Conservation (phyloP, 2,888 invertebrate genomes). For the Eudasyphora cyanicolor region DNA sequence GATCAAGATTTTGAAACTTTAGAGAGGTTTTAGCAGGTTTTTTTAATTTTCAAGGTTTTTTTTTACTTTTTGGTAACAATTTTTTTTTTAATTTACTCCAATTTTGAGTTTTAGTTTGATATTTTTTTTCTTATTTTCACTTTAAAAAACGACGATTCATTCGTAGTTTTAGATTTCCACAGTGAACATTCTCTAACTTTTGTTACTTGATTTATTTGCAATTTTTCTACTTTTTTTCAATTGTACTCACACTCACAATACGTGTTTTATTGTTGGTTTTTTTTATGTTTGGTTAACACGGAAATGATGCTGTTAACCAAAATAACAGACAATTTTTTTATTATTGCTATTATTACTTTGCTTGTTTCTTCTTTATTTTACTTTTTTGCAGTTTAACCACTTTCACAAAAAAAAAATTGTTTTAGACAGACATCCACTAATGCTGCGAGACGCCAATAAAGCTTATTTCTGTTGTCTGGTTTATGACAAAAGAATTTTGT, state of each 20-base stretch:
- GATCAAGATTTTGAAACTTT: too few species aligned
- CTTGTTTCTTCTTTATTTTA: background rate
- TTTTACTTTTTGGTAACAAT: background rate
- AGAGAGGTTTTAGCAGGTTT: too few species aligned
- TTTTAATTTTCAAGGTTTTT: too few species aligned
- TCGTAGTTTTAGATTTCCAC: background rate
- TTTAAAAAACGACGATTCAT: background rate
- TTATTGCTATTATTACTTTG: background rate
- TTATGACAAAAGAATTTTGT: constrained; percentile 22
- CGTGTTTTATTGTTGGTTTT: background rate
- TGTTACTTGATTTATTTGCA: too few species aligned
- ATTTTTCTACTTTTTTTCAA: background rate
- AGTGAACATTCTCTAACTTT: background rate
- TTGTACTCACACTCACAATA: background rate
- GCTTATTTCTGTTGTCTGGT: background rate
- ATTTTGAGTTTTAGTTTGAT: background rate
- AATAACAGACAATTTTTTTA: constrained; percentile 35
- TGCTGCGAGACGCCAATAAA: background rate
- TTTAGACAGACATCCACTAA: background rate
- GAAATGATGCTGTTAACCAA: constrained; percentile 49
- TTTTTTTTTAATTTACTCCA: background rate
- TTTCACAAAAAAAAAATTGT: constrained; percentile 50
- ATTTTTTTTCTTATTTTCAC: background rate
- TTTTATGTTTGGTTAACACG: constrained; percentile 54
- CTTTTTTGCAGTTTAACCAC: constrained; percentile 53